These are phyloP conservation scores for Hypocryptadius cinnamomeus DNA, from an alignment of 2,113 vertebrate genomes.

Conservation along the genomic window DNA sequence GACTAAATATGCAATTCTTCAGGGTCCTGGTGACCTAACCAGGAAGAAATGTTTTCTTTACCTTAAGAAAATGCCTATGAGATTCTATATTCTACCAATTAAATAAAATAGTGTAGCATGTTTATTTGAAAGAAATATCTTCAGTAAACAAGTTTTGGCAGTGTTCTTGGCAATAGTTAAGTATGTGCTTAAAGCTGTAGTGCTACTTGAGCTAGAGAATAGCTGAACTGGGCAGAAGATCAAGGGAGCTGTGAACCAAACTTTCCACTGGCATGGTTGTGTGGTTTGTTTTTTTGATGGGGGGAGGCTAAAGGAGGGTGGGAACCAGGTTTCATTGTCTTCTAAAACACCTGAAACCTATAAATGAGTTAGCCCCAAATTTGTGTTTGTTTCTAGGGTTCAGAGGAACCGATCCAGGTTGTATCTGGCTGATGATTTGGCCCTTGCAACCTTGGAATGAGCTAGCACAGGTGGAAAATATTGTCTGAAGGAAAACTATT, in stretches of 20 bases:
- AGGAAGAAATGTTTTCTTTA: background rate
- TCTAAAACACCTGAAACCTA: background rate
- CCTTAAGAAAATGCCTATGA: background rate
- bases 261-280: background rate
- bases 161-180: background rate
- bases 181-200: background rate
- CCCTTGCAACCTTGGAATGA: background rate
- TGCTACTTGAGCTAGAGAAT: background rate
- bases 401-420: background rate
- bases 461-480: background rate
- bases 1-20: background rate
- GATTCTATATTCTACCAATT: background rate
- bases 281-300: background rate
- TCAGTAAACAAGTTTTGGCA: background rate
- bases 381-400: rapidly evolving
- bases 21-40: background rate
- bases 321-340: background rate
- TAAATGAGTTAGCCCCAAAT: background rate
- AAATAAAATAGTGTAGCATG: background rate
- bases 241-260: background rate
- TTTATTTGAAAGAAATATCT: background rate
- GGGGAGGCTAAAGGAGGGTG: background rate
- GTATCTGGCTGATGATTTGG: background rate
- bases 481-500: background rate
- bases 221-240: background rate